Evolutionary conservation across 2,888 invertebrate genomes (phyloP).

Genomic region (Keiferia lycopersicella): DNA sequence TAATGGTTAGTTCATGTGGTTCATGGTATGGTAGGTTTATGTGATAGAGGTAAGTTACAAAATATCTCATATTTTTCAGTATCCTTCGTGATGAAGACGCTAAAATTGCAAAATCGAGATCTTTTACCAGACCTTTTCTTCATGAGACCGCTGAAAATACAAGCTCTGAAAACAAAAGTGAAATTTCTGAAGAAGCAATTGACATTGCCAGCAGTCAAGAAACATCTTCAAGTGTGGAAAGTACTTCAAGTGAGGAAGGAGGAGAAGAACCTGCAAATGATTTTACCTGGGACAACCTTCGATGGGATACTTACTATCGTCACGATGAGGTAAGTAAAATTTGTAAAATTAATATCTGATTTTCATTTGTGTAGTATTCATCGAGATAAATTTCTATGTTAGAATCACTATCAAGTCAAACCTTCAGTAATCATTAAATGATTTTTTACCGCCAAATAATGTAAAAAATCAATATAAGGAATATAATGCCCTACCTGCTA

Average conservation of each 20-base stretch:
- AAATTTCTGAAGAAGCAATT: neutral
- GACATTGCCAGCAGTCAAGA: neutral
- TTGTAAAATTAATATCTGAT: too few species aligned
- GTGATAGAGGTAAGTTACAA: too few species aligned
- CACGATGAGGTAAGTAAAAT: slow-evolving; percentile 38
- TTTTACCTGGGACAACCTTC: slow-evolving; percentile 34
- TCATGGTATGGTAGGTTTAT: too few species aligned
- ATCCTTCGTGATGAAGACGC: slow-evolving; percentile 46
- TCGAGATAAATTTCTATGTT: too few species aligned
- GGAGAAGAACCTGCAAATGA: neutral
- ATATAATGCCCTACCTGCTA: too few species aligned
- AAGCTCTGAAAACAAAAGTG: neutral
- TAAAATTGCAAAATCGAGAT: slow-evolving; percentile 35
- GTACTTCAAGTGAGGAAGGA: neutral
- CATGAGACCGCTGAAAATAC: neutral
- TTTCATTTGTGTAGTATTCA: too few species aligned
- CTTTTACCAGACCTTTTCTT: neutral
- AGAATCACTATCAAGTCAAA: too few species aligned
- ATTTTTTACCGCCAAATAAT: neutral
- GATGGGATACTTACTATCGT: slow-evolving; percentile 48
- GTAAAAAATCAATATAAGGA: too few species aligned
- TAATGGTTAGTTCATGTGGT: too few species aligned
- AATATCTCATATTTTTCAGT: slow-evolving; percentile 31
- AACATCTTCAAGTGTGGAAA: too few species aligned
- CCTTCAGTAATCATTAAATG: too few species aligned